phyloP scores from a whole-genome alignment of 92 coral and sea anemone species.

The Epizoanthus ramosus region DNA sequence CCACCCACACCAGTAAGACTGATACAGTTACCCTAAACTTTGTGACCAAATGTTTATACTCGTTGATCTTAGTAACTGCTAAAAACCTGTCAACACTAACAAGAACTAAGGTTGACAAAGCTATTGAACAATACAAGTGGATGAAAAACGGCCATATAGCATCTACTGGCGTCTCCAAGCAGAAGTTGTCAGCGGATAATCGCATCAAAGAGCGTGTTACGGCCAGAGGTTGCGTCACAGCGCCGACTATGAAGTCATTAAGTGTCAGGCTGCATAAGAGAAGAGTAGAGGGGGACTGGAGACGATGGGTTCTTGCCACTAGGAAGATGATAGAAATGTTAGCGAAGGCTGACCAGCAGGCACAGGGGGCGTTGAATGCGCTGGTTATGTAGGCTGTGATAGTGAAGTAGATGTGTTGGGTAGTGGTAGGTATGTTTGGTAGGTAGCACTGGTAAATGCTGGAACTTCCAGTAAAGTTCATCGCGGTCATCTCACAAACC shows the following conservation, averaged over 20 bases:
- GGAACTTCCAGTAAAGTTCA: conserved; percentile 9
- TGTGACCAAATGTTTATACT: conserved; percentile 19
- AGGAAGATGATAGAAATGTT: conserved; percentile 32
- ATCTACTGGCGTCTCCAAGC: conserved; percentile 37
- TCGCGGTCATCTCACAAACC: neutral
- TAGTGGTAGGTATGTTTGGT: conserved; percentile 5
- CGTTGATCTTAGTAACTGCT: conserved; percentile 23
- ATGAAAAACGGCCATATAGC: conserved; percentile 25
- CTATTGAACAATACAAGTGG: conserved; percentile 45
- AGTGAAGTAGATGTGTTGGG: no score
- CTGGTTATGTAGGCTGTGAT: neutral
- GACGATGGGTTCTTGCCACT: conserved; percentile 18
- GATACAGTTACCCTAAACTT: conserved; percentile 5
- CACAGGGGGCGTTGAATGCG: conserved; percentile 14
- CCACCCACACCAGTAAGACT: conserved; percentile 23
- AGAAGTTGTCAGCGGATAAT: conserved; percentile 17
- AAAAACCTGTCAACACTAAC: conserved; percentile 46
- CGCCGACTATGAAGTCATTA: conserved; percentile 37
- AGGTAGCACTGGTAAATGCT: conserved; percentile 5
- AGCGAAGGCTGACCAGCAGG: conserved; percentile 16
- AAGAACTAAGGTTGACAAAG: conserved; percentile 50
- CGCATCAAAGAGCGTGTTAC: conserved; percentile 38
- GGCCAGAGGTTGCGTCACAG: conserved; percentile 51
- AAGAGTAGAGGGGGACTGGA: conserved; percentile 36
- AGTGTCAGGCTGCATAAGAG: conserved; percentile 48